A percentile compares a stretch with the other conserved stretches of the same genome.
Evolutionary conservation across 2,113 vertebrate genomes (phyloP).

Genomic region (Petaurus breviceps): DNA sequence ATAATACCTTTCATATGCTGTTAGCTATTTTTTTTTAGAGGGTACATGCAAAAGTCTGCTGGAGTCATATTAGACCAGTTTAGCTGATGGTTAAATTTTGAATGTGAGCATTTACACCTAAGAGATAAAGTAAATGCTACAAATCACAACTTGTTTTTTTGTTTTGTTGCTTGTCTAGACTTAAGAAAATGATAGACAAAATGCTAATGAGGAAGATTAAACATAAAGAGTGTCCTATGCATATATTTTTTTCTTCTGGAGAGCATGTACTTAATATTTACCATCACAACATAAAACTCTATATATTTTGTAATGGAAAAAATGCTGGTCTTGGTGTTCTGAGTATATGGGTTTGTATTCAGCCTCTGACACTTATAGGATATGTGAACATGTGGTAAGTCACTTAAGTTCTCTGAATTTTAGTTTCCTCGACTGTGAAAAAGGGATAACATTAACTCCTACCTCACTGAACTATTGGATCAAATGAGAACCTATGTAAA

Average conservation of each 20-base stretch:
- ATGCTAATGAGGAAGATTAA: neutral
- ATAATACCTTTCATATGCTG: neutral
- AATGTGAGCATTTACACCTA: neutral
- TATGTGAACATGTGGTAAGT: neutral
- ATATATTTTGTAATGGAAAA: neutral
- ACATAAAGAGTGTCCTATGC: neutral
- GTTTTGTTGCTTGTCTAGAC: neutral
- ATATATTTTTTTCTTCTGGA: neutral
- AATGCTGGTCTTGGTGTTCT: neutral
- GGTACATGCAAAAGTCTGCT: neutral
- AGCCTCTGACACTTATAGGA: neutral
- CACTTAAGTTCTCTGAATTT: neutral
- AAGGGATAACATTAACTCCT: neutral
- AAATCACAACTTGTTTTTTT: neutral
- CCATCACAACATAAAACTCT: neutral
- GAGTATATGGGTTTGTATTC: neutral
- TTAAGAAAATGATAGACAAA: neutral
- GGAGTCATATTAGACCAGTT: neutral
- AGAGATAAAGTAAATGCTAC: neutral
- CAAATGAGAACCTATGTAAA: neutral
- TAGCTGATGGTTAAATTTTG: neutral
- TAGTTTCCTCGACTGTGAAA: neutral
- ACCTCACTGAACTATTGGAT: neutral
- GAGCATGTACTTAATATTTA: neutral
- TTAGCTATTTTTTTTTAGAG: neutral